Conservation (phyloP, 2,113 vertebrate species). For the Ceuthmochares aereus region DNA sequence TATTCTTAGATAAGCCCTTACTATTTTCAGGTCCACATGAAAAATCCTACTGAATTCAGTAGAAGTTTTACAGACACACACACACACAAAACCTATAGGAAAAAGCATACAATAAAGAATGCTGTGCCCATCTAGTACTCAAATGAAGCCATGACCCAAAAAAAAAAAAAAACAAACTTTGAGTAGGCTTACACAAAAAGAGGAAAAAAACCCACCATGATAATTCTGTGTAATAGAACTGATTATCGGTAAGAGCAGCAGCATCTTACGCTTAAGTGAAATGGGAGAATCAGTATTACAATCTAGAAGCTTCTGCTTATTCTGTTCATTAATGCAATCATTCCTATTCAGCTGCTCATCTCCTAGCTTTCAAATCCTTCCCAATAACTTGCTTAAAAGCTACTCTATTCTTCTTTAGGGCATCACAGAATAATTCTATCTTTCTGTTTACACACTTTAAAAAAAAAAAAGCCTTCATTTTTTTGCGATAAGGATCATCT, state of each 20-base stretch:
- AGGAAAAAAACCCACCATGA: neutral
- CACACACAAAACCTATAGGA: neutral
- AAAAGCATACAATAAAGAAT: neutral
- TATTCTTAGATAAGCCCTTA: neutral
- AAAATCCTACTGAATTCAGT: neutral
- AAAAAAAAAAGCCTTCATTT: neutral
- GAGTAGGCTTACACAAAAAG: neutral
- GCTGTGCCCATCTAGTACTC: neutral
- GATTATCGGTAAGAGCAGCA: neutral
- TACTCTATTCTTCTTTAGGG: neutral
- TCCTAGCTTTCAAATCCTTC: neutral
- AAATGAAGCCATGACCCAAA: neutral
- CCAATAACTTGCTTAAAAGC: neutral
- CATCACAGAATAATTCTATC: neutral
- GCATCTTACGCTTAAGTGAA: neutral
- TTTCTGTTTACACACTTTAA: neutral
- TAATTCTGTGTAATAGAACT: neutral
- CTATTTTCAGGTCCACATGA: neutral
- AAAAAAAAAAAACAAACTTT: neutral
- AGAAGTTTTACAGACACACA: neutral
- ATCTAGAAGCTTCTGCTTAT: neutral
- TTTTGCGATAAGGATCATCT: neutral
- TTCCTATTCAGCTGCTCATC: neutral
- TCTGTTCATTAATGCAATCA: neutral
- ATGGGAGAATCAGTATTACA: neutral